Conservation (phyloP, 2,888 invertebrate species). For the Rhopalosiphum nymphaeae region DNA sequence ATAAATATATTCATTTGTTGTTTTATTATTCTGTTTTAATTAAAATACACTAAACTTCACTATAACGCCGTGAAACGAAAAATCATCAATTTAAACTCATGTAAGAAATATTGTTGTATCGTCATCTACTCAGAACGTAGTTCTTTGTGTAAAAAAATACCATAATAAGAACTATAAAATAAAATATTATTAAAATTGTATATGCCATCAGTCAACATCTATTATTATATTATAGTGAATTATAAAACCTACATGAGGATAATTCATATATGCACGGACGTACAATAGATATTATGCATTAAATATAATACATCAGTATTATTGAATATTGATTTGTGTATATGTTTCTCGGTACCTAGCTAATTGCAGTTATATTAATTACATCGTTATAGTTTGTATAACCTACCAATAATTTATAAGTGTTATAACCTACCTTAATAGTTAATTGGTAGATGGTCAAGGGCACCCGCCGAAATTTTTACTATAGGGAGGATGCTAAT, state of each 20-base stretch:
- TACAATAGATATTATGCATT: too few species aligned
- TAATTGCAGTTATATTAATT: background rate
- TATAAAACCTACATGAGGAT: background rate
- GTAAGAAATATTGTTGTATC: constrained; percentile 14
- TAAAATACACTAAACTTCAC: background rate
- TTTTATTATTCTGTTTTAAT: background rate
- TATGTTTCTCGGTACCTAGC: background rate
- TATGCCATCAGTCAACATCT: background rate
- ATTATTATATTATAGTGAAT: background rate
- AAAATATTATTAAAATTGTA: background rate
- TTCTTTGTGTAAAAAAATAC: background rate
- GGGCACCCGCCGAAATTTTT: background rate
- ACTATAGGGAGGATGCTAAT: background rate
- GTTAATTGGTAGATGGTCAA: constrained; percentile 11
- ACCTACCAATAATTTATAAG: too few species aligned
- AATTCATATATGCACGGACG: background rate
- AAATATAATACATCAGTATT: background rate
- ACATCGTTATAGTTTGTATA: background rate
- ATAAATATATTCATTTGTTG: background rate
- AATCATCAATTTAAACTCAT: constrained; percentile 19
- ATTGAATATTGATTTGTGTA: background rate
- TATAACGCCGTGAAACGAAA: constrained; percentile 42
- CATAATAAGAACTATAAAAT: background rate
- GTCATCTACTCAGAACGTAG: background rate
- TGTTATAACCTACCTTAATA: background rate